Evolutionary conservation across 2,888 invertebrate species (phyloP), one percentile per base, ranked within the genome.

Genomic region (Drosophila austrosaltans): DNA sequence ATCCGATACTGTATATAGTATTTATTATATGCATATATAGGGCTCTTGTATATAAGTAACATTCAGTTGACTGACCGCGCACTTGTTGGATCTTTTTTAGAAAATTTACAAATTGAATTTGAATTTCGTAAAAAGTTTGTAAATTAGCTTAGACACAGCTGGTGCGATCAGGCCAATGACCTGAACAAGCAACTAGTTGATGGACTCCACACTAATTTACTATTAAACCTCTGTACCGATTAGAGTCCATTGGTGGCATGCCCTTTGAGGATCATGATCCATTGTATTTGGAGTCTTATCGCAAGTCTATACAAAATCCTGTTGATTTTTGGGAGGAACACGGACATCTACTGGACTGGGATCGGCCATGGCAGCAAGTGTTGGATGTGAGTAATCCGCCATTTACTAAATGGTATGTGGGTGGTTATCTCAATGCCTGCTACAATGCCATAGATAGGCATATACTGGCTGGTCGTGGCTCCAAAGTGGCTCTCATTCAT

Each of bases 381-480:
- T 89, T 98, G 76, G 98, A 98, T 89, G 95, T 97, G 89, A 95
- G 95, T 22, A 95, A 96, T 81, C 94, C 95, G 59, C 98, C 98
- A 0, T 97, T 97, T 88, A 97, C 97, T 0, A 96, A 96, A 94
- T 98, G 98, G 98, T 98, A 93, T 92, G 88, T 90, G 32, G 98
- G 97, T 0, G 98, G 98, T 0, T 96, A 98, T 92, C 91, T 98
- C 90, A 98, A 98, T 85, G 97, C 98, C 0, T 98, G 98, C 89
- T 96, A 98, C 93, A 98, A 98, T 92, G 97, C 98, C 0, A 93
- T 98, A 8, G 98, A 98, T 92, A 94, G 98, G 0, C 98, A 98
- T 93, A 96, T 98, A 4, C 93, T 94, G 6, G 94, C 94, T 0
- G 98, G 98, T 0, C 93, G 94, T 12, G 98, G 97, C 0, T 94